A percentile compares a stretch with the other conserved stretches of the same genome.
Evolutionary conservation across 2,888 invertebrate genomes (phyloP).

Genomic region (Acanthococcus lagerstroemiae): DNA sequence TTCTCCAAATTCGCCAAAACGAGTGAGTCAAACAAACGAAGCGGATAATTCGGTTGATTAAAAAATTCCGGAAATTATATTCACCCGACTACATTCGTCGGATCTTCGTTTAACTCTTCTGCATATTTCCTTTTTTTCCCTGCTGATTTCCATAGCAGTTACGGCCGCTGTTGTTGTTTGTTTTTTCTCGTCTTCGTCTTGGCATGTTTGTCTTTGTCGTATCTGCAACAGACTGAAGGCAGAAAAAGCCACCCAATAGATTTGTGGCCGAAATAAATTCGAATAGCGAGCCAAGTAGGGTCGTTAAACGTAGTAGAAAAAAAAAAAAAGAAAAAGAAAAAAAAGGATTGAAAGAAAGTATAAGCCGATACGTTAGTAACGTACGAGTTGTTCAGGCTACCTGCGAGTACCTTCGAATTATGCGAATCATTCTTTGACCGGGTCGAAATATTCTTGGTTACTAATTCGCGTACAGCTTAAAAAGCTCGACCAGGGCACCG

Average conservation of each 20-base stretch:
- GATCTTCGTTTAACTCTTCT: conserved; percentile 8
- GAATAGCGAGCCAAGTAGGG: too few relatives aligned
- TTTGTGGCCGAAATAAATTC: too few relatives aligned
- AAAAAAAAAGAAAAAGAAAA: not conserved
- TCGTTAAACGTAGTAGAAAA: not conserved
- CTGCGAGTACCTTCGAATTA: not conserved
- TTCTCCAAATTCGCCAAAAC: too few relatives aligned
- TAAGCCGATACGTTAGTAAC: not conserved
- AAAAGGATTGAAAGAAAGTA: not conserved
- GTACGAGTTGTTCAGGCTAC: not conserved
- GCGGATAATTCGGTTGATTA: conserved; percentile 26
- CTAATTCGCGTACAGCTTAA: not conserved
- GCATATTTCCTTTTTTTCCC: conserved; percentile 18
- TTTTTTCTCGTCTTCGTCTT: too few relatives aligned
- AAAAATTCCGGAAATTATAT: conserved; percentile 27
- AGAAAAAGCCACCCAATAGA: too few relatives aligned
- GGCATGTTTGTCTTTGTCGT: too few relatives aligned
- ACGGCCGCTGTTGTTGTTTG: too few relatives aligned
- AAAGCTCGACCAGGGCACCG: too few relatives aligned
- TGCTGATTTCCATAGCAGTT: not conserved
- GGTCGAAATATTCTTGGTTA: not conserved
- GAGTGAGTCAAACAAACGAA: conserved; percentile 16
- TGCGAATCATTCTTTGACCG: not conserved
- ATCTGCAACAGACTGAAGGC: too few relatives aligned
- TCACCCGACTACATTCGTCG: conserved; percentile 14